Evolutionary conservation across 2,888 invertebrate species (phyloP).

Genomic region (Clitarchus hookeri): DNA sequence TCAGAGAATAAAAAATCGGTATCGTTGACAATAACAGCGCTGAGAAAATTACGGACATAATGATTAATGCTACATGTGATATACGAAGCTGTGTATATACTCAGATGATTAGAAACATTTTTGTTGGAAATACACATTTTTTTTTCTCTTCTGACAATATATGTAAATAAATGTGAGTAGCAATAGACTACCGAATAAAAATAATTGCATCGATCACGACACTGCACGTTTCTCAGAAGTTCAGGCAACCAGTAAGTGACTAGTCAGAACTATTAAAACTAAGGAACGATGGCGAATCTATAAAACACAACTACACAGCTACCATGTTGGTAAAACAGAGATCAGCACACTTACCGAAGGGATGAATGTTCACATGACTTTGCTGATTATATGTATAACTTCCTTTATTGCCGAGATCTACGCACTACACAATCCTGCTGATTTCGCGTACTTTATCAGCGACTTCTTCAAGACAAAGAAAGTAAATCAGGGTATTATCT

Average conservation of each 20-base stretch:
- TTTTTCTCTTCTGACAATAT: too few species aligned
- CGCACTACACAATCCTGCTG: not conserved
- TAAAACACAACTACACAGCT: not conserved
- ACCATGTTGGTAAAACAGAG: not conserved
- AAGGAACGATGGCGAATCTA: not conserved
- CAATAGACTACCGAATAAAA: not conserved
- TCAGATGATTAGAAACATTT: too few species aligned
- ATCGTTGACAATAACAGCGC: too few species aligned
- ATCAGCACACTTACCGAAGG: not conserved
- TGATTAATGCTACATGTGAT: not conserved
- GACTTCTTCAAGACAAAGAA: not conserved
- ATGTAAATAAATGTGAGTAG: too few species aligned
- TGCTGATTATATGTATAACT: not conserved
- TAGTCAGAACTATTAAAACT: not conserved
- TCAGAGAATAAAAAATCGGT: not conserved
- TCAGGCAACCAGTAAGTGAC: not conserved
- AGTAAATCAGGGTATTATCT: not conserved
- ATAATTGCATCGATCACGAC: not conserved
- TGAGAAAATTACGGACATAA: not conserved
- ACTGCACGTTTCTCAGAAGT: not conserved
- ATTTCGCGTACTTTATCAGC: not conserved
- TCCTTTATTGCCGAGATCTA: not conserved
- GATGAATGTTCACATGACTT: not conserved
- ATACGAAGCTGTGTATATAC: too few species aligned
- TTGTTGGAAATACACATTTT: too few species aligned